Percentiles rank a stretch among this genome's conserved stretches.
Evolutionary conservation across 2,113 vertebrate genomes (phyloP).

Genomic region (Oryzias woworae): DNA sequence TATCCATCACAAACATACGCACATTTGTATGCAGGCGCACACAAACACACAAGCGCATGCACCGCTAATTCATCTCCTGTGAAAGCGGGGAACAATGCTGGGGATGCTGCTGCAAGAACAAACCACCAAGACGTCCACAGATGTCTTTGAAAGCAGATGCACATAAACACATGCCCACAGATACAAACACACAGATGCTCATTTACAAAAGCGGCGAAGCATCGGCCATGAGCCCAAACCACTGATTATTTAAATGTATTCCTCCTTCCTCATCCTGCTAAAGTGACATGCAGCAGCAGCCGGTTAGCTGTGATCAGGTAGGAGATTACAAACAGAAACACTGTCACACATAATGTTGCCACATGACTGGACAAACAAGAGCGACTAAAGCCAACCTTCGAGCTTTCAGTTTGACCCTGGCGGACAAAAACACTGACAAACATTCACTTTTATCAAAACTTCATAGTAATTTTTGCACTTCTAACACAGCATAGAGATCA

Average conservation of each 20-base stretch:
- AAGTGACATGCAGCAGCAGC: conserved; percentile 45
- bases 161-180: conserved; percentile 31
- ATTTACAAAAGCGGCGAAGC: conserved; percentile 69
- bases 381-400: conserved; percentile 29
- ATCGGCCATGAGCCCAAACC: conserved; percentile 66
- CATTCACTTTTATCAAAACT: neutral
- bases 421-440: conserved; percentile 7
- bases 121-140: conserved; percentile 56
- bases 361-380: conserved; percentile 30
- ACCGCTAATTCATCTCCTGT: conserved; percentile 38
- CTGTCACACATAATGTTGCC: conserved; percentile 40
- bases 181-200: conserved; percentile 57
- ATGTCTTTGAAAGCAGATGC: conserved; percentile 57
- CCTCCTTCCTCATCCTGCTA: conserved; percentile 61
- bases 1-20: conserved; percentile 71
- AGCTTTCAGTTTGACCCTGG: conserved; percentile 3
- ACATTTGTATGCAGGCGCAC: conserved; percentile 55
- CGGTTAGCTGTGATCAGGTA: conserved; percentile 64
- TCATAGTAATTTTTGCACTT: conserved; percentile 2
- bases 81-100: conserved; percentile 18
- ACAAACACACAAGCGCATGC: conserved; percentile 32
- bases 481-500: conserved; percentile 41
- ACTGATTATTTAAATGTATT: conserved; percentile 76
- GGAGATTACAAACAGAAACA: conserved; percentile 58
- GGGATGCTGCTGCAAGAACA: conserved; percentile 40